These are phyloP conservation scores for Neomorphus geoffroyi DNA, from an alignment of 2,797 vertebrate species.

Conservation along the genomic window DNA sequence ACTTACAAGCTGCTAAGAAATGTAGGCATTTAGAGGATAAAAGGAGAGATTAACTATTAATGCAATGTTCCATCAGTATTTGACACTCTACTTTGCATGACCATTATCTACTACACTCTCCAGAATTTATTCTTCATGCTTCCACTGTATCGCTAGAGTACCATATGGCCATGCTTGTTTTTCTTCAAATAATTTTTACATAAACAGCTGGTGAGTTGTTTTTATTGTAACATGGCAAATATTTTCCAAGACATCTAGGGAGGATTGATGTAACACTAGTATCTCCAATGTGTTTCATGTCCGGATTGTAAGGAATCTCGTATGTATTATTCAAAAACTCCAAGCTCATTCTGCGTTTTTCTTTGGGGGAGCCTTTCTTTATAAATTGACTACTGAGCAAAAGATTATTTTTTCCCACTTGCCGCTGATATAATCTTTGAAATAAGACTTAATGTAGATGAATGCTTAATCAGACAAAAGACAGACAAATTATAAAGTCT, in stretches of 20 bases:
- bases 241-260: conserved; percentile 79
- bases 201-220: conserved; percentile 83
- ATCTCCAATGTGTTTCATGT: conserved; percentile 63
- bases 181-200: conserved; percentile 82
- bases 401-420: neutral
- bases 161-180: conserved; percentile 82
- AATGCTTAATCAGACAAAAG: conserved; percentile 25
- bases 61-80: conserved; percentile 68
- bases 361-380: neutral
- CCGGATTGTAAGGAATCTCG: conserved; percentile 51
- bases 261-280: conserved; percentile 70
- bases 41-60: conserved; percentile 79
- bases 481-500: neutral
- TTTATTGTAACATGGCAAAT: conserved; percentile 79
- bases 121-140: conserved; percentile 76
- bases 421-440: conserved; percentile 33
- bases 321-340: conserved; percentile 53
- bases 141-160: conserved; percentile 61
- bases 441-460: conserved; percentile 6
- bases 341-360: neutral
- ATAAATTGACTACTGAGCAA: neutral
- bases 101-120: conserved; percentile 76
- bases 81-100: conserved; percentile 78
- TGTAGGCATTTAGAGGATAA: conserved; percentile 72
- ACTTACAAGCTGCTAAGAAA: conserved; percentile 69